Base-by-base conservation (phyloP, 2,113 vertebrate genomes). In the Penelope pileata region DNA sequence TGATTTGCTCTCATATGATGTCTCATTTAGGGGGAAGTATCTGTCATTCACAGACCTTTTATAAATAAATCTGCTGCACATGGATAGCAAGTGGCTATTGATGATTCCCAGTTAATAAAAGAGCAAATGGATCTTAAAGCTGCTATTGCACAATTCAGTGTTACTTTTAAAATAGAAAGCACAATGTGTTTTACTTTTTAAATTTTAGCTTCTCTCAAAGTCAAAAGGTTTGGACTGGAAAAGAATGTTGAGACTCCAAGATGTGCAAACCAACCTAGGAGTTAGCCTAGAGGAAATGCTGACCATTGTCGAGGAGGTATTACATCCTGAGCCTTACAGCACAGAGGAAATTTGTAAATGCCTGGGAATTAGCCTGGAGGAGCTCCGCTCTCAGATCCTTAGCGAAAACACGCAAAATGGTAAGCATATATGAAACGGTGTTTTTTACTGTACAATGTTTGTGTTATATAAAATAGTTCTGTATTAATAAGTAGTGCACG, bases 301-400 rank as follows among this genome's bases (percentile, higher is more conserved):
- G 96, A 66, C 95, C 90, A 95, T 99, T 93, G 98, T 99, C 53
- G 98, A 99, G 21, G 96, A 99, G 43, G 97, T 98, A 87, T 96
- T 99, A 90, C 99, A 99, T 90, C 98, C 98, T 47, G 98, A 99
- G 90, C 98, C 99, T 19, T 99, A 99, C 95, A 98, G 97, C 97
- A 32, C 97, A 43, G 98, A 99, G 90, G 99, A 99, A 97, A 97
- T 99, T 97, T 99, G 99, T 97, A 97, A 89, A 82, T 96, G 87
- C 91, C 98, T 99, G 97, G 98, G 95, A 92, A 97, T 99, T 96
- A 99, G 97, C 87, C 66, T 96, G 24, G 98, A 98, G 95, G 98
- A 99, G 63, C 98, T 99, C 40, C 88, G 42, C 50, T 96, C 98
- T 63, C 96, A 98, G 70, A 98, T 99, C 91, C 98, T 99, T 26